Evolutionary conservation across 2,888 invertebrate genomes (phyloP).

Genomic region (Lycaena phlaeas): DNA sequence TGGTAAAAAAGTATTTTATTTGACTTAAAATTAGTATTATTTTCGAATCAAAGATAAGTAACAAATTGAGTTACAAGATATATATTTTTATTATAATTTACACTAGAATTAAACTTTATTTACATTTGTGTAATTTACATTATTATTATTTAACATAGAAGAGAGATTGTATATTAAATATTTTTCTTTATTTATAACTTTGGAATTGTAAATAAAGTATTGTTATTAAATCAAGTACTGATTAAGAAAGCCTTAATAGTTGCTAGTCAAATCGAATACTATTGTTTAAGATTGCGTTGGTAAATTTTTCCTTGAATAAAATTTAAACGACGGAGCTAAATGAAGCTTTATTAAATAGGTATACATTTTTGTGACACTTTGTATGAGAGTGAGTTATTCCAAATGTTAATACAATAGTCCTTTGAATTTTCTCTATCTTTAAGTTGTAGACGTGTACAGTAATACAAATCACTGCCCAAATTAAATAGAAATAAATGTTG

Average conservation of each 20-base stretch:
- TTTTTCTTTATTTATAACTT: neutral
- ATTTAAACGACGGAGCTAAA: too few species aligned
- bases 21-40: constrained; percentile 1
- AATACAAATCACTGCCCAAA: constrained; percentile 7
- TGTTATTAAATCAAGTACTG: constrained; percentile 3
- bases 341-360: too few species aligned
- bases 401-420: too few species aligned
- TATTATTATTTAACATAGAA: neutral
- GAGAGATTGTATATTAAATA: neutral
- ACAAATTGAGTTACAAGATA: neutral
- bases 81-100: neutral
- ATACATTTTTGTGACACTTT: too few species aligned
- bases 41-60: neutral
- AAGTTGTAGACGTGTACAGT: too few species aligned
- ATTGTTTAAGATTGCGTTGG: constrained; percentile 5
- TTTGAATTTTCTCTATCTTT: too few species aligned
- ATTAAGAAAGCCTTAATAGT: constrained; percentile 46
- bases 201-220: neutral
- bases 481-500: too few species aligned
- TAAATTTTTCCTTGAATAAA: too few species aligned
- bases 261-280: constrained; percentile 31
- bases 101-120: neutral
- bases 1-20: constrained; percentile 2
- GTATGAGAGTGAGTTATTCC: too few species aligned
- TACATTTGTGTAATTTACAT: neutral